Evolutionary conservation across 2,113 vertebrate species (phyloP).

Genomic region (Cebidichthys violaceus): DNA sequence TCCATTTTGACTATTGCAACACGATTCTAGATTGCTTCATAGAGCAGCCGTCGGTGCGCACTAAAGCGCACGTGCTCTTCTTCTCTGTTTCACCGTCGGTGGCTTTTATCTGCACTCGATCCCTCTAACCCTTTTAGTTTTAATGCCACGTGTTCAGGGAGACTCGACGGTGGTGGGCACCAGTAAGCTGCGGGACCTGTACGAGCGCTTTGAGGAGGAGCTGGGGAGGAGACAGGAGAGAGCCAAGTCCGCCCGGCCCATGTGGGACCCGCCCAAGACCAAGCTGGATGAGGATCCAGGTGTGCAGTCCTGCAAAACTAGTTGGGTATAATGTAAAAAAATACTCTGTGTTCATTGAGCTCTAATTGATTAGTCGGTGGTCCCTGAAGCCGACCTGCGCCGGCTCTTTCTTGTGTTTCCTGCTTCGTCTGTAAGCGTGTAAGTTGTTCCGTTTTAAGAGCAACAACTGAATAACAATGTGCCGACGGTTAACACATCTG

Average conservation of each 20-base stretch:
- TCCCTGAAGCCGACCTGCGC: not conserved
- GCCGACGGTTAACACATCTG: conserved; percentile 7
- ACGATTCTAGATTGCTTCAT: not conserved
- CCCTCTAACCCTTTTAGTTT: not conserved
- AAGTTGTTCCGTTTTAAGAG: not conserved
- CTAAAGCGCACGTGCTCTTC: too few species aligned
- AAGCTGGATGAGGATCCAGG: conserved; percentile 95
- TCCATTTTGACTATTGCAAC: not conserved
- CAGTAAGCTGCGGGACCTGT: conserved; percentile 91
- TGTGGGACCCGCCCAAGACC: conserved; percentile 96
- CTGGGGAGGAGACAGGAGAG: conserved; percentile 90
- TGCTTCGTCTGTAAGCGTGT: not conserved
- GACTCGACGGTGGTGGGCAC: conserved; percentile 98
- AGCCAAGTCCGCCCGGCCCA: conserved; percentile 90
- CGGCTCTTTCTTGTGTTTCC: too few species aligned
- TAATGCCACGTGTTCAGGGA: conserved; percentile 80
- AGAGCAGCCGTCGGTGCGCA: too few species aligned
- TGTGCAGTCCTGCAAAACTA: conserved; percentile 41
- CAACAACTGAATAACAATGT: conserved; percentile 13
- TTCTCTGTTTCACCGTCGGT: not conserved
- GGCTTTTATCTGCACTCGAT: not conserved
- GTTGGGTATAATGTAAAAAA: too few species aligned
- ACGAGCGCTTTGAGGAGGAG: conserved; percentile 95
- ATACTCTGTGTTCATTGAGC: not conserved
- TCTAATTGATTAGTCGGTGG: not conserved